Evolutionary conservation across 2,797 vertebrate species (phyloP).

Genomic region (Poeciliopsis gracilis): DNA sequence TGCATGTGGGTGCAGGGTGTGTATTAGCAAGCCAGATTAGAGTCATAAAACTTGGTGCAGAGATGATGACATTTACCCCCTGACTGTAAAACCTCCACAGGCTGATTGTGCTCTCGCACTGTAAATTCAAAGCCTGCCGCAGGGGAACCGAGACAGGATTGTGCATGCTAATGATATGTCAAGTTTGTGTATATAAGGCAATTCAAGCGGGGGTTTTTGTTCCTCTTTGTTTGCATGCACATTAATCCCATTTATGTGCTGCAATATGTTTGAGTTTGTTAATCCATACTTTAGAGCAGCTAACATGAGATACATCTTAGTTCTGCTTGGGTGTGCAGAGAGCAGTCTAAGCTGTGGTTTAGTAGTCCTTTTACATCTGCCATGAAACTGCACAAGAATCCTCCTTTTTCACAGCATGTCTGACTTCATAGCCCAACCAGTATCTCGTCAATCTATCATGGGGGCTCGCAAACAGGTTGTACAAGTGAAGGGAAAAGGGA

Average conservation of each 20-base stretch:
- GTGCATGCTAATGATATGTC: slow-evolving; percentile 42
- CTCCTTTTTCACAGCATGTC: slow-evolving; percentile 2
- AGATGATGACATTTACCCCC: slow-evolving; percentile 72
- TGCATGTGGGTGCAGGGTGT: slow-evolving; percentile 54
- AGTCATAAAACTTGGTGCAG: slow-evolving; percentile 68
- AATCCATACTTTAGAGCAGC: slow-evolving; percentile 6
- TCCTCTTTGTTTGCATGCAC: slow-evolving; percentile 6
- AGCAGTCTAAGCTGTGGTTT: slow-evolving; percentile 4
- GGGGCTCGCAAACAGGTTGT: slow-evolving; percentile 42
- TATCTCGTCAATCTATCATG: slow-evolving; percentile 54
- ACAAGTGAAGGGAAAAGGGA: slow-evolving; percentile 52
- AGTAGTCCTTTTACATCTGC: slow-evolving; percentile 7
- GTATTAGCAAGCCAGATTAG: slow-evolving; percentile 68
- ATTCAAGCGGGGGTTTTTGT: neutral
- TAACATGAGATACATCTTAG: slow-evolving; percentile 7
- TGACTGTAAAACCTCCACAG: slow-evolving; percentile 64
- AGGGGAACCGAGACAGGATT: slow-evolving; percentile 34
- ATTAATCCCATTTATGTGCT: slow-evolving; percentile 28
- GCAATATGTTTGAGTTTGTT: slow-evolving; percentile 7
- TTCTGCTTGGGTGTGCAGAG: slow-evolving; percentile 10
- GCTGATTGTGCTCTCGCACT: slow-evolving; percentile 50
- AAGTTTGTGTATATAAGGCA: slow-evolving; percentile 19
- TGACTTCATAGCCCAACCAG: slow-evolving; percentile 32
- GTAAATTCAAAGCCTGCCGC: slow-evolving; percentile 54
- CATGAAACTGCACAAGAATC: slow-evolving; percentile 7